Evolutionary conservation across 2,797 vertebrate species (phyloP).

Genomic region (Enoplosus armatus): DNA sequence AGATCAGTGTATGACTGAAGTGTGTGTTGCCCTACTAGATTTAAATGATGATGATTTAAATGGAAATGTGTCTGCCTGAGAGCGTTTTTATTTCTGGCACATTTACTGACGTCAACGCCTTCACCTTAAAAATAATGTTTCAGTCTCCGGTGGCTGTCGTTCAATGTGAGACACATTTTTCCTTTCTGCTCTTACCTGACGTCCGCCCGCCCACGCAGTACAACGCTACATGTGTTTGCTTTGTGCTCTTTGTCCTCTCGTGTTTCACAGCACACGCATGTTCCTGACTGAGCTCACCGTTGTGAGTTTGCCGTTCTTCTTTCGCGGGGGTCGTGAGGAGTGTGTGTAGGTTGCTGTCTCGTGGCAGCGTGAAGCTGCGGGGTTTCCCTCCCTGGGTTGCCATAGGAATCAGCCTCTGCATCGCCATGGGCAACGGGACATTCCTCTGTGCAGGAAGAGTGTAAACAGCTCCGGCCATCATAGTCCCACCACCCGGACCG

Average conservation of each 20-base stretch:
- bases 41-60: slow-evolving; percentile 47
- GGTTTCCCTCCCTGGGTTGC: slow-evolving; percentile 89
- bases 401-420: slow-evolving; percentile 81
- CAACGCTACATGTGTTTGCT: neutral
- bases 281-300: slow-evolving; percentile 81
- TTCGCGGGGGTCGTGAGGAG: slow-evolving; percentile 88
- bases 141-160: slow-evolving; percentile 37
- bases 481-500: slow-evolving; percentile 73
- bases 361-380: slow-evolving; percentile 96
- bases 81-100: slow-evolving; percentile 59
- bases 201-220: neutral
- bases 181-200: slow-evolving; percentile 15
- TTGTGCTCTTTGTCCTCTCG: neutral
- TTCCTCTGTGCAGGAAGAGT: slow-evolving; percentile 82
- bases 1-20: slow-evolving; percentile 29
- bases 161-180: slow-evolving; percentile 39
- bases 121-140: slow-evolving; percentile 41
- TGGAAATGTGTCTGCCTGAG: slow-evolving; percentile 55
- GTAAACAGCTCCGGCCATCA: slow-evolving; percentile 87
- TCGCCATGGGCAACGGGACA: slow-evolving; percentile 78
- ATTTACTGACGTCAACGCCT: slow-evolving; percentile 58
- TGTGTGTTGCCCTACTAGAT: slow-evolving; percentile 28
- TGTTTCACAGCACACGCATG: slow-evolving; percentile 1
- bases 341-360: slow-evolving; percentile 94
- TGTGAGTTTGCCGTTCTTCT: slow-evolving; percentile 87